Evolutionary conservation across 2,113 vertebrate genomes (phyloP).

Genomic region (Oenanthe oenanthe): DNA sequence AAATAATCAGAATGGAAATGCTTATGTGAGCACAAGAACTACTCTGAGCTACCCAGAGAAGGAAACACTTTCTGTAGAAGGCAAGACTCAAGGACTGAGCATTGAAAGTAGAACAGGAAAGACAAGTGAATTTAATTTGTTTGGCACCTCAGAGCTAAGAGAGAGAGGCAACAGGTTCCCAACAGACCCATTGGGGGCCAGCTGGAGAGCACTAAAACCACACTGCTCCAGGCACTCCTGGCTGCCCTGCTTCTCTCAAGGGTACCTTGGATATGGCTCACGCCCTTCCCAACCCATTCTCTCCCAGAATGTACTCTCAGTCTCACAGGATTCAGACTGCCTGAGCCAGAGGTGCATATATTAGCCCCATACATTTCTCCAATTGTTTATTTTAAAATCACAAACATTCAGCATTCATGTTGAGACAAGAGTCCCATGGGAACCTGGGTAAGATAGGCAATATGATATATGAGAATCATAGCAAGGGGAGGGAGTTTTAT

Average conservation of each 20-base stretch:
- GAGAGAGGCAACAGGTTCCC: neutral
- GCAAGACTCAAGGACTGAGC: neutral
- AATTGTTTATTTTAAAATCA: neutral
- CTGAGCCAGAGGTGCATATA: neutral
- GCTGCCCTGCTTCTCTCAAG: neutral
- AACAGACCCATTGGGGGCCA: neutral
- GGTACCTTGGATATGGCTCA: neutral
- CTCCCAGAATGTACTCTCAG: neutral
- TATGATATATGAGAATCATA: neutral
- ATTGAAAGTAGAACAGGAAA: neutral
- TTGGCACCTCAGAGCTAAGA: neutral
- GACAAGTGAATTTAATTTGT: neutral
- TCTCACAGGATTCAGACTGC: neutral
- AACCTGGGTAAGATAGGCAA: neutral
- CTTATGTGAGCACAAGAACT: neutral
- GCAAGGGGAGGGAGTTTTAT: neutral
- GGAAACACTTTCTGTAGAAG: neutral
- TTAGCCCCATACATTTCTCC: neutral
- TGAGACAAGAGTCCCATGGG: neutral
- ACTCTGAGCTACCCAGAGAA: neutral
- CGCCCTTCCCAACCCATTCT: accelerated
- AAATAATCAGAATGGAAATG: neutral
- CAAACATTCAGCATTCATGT: neutral
- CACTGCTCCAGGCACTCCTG: accelerated
- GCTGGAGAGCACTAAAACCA: neutral